phyloP scores from a whole-genome alignment of 1,140 invertebrate genomes.

The Reticulitermes speratus region DNA sequence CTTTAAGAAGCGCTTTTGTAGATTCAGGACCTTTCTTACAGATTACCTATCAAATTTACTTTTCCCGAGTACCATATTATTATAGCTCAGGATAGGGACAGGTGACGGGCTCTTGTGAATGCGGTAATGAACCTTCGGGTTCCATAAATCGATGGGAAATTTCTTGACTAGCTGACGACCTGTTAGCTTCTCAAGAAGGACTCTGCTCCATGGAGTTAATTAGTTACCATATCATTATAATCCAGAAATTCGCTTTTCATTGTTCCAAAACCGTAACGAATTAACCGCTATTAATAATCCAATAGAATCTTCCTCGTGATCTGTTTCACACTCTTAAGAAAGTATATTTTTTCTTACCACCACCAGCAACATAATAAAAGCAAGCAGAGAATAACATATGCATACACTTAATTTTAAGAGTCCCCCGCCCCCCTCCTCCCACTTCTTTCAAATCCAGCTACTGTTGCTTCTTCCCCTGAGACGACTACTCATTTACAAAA shows the following conservation, averaged over 20 bases:
- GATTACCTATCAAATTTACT: not conserved
- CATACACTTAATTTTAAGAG: not conserved
- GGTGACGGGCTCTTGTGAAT: too few relatives aligned
- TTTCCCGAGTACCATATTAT: not conserved
- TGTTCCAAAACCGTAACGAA: not conserved
- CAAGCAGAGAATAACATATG: not conserved
- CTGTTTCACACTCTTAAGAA: not conserved
- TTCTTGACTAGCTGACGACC: too few relatives aligned
- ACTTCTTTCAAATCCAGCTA: not conserved
- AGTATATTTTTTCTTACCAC: not conserved
- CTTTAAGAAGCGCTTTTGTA: too few relatives aligned
- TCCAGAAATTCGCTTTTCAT: too few relatives aligned
- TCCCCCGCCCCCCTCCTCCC: not conserved
- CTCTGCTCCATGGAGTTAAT: too few relatives aligned
- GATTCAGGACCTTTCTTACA: too few relatives aligned
- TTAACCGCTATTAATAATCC: not conserved
- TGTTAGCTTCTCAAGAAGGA: too few relatives aligned
- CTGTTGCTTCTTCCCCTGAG: not conserved
- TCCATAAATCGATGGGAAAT: too few relatives aligned
- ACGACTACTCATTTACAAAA: not conserved
- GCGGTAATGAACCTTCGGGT: too few relatives aligned
- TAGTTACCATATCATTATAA: not conserved
- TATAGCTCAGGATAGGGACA: too few relatives aligned
- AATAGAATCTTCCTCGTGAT: not conserved
- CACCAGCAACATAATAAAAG: not conserved